Percentiles rank a stretch among this genome's conserved stretches.
These are phyloP conservation scores for Agrochola litura DNA, from an alignment of 2,888 invertebrate species.

Conservation along the genomic window DNA sequence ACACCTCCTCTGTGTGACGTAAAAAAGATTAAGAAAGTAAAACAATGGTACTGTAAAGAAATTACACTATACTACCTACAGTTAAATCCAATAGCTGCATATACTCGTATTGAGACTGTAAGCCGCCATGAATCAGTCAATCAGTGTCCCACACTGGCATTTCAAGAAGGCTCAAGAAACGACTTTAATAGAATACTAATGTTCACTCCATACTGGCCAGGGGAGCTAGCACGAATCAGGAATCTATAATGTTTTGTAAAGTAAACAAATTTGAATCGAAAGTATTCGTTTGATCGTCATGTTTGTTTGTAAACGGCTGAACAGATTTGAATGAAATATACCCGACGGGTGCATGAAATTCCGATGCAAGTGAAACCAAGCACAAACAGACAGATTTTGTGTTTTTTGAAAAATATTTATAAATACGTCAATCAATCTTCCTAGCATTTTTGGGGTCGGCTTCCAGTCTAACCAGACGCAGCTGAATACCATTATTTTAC, in stretches of 20 bases:
- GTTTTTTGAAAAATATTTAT: not conserved
- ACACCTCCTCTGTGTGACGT: too few relatives aligned
- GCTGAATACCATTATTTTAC: too few relatives aligned
- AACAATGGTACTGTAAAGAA: not conserved
- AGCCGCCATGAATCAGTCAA: slow-evolving; percentile 17
- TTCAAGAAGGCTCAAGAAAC: not conserved
- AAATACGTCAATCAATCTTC: too few relatives aligned
- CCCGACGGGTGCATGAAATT: not conserved
- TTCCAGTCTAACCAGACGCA: too few relatives aligned
- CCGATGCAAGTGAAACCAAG: not conserved
- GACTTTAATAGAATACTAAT: not conserved
- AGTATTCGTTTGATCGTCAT: not conserved
- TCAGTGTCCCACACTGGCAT: not conserved
- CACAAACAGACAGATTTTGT: not conserved
- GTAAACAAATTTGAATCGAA: not conserved
- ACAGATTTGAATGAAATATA: not conserved
- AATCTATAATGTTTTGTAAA: not conserved
- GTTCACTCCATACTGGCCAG: not conserved
- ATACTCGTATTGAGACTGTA: not conserved
- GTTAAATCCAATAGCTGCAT: slow-evolving; percentile 12
- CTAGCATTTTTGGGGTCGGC: too few relatives aligned
- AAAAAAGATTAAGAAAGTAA: not conserved
- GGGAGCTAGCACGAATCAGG: too few relatives aligned
- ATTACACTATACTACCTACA: not conserved
- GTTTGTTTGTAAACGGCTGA: not conserved